Base-by-base conservation (phyloP, 2,113 vertebrate species). In the Tichodroma muraria region DNA sequence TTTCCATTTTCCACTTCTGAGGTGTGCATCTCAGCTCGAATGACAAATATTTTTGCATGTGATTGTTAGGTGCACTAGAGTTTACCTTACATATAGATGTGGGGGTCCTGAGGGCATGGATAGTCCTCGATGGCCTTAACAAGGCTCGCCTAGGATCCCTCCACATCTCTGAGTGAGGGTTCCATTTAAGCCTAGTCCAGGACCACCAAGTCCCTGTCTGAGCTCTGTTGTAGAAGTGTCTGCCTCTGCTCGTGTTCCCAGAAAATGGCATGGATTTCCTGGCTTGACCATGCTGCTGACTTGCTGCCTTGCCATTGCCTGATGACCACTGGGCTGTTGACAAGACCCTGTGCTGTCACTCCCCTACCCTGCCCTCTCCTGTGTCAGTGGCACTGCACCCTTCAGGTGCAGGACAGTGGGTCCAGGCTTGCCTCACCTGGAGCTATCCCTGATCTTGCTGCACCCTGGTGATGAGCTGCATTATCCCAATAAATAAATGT, bases 1-100 rank as follows among this genome's bases (percentile, higher is more conserved):
- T 75, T 94, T 84, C 56, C 37, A 66, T 94, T 92, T 92, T 65
- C 68, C 37, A 31, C 95, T 95, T 69, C 50, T 89, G 75, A 88
- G 75, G 49, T 66, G 30, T 28, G 27, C 45, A 47, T 65, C 76
- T 95, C 4, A 1, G 10, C 72, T 86, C 22, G 4, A 93, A 88
- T 66, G 50, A 69, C n/a, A 86, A 82, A 47, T 80, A 53, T 37
- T 84, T 93, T 83, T 90, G 64, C 10, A 73, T 8, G 6, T 27
- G 33, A 66, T 63, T 77, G 9, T 72, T 84, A 47, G n/a, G 24
- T 60, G 56, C 30, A 53, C 17, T 27, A 68, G 10, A n/a, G 12
- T 80, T 90, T 60, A 50, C 15, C 47, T 91, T 69, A 52, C 20
- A 45, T 57, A 68, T 30, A 59, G 38, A 10, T 49, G 15, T 73